phyloP scores from a whole-genome alignment of 2,113 vertebrate species.

The Plecturocebus donacophilus region DNA sequence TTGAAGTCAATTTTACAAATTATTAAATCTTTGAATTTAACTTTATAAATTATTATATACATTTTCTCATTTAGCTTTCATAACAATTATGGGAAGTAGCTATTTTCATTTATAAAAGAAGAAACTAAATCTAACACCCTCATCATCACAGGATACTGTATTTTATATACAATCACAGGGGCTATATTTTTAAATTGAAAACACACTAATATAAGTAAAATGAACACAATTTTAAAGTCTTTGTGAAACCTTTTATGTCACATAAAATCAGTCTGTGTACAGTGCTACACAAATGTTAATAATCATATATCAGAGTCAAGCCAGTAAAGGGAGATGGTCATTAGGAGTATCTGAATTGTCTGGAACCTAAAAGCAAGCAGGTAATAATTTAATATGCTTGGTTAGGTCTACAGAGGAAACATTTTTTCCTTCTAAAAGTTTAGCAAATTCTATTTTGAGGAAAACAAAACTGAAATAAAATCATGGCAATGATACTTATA shows the following conservation, averaged over 20 bases:
- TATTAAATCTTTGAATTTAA: background rate
- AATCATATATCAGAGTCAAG: background rate
- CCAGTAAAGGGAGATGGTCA: background rate
- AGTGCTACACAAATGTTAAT: background rate
- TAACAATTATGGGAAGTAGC: background rate
- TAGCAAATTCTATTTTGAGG: background rate
- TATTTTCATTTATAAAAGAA: conserved; percentile 33
- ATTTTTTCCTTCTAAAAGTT: background rate
- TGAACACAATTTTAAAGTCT: conserved; percentile 31
- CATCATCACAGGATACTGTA: background rate
- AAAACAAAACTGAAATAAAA: conserved; percentile 31
- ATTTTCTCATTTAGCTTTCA: background rate
- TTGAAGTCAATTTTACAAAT: conserved; percentile 9
- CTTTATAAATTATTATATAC: background rate
- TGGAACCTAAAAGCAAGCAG: background rate
- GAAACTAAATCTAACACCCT: background rate
- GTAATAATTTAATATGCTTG: background rate
- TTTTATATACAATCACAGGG: background rate
- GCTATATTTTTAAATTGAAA: background rate
- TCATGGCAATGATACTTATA: background rate
- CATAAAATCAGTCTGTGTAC: background rate
- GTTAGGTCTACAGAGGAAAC: background rate
- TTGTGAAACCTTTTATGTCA: conserved; percentile 9
- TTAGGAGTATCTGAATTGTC: background rate
- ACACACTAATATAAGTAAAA: background rate